Evolutionary conservation across 2,797 vertebrate genomes (phyloP), one percentile per base, ranked within the genome.

Genomic region (Lerista edwardsae): DNA sequence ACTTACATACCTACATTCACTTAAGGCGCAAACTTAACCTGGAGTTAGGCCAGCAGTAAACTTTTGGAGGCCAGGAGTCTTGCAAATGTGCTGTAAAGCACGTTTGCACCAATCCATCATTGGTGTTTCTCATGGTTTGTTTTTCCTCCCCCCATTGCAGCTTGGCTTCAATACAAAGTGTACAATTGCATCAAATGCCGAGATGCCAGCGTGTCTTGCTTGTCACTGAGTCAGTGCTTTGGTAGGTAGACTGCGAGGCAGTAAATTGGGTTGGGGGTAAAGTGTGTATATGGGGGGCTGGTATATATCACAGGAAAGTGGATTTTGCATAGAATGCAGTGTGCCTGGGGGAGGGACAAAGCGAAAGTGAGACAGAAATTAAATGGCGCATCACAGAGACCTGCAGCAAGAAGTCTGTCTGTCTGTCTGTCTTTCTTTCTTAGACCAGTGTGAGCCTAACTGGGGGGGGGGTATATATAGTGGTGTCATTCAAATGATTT

Each of bases 161-260:
- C 2, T 34, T 44, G n/a, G 34, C 31, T 86, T 17, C 76, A 8
- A 51, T 86, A 86, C 67, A 25, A 51, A 55, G 84, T 77, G 29
- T 2, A 76, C 14, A 71, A 86, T 27, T 86, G 84, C 27, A 25
- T 17, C 51, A 34, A 64, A 62, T 86, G 84, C 57, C 31, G 71
- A 17, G 73, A 75, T 34, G 5, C 4, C 1, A 8, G 3, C 0
- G 39, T 73, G 2, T 15, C 14, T 51, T 86, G 84, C 73, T 71
- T 77, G 73, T 51, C 65, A 2, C 27, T 51, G 59, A 71, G 65
- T 23, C 84, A 81, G 31, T 86, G 84, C 55, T 86, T 86, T 64
- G 79, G 84, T 86, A 81, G 34, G 84, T 86, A 61, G n/a, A 76
- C 31, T 34, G 71, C 55, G 55, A 25, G 47, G 34, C 23, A 10